Evolutionary conservation across 2,797 vertebrate species (phyloP).

Genomic region (Buceros bicornis): DNA sequence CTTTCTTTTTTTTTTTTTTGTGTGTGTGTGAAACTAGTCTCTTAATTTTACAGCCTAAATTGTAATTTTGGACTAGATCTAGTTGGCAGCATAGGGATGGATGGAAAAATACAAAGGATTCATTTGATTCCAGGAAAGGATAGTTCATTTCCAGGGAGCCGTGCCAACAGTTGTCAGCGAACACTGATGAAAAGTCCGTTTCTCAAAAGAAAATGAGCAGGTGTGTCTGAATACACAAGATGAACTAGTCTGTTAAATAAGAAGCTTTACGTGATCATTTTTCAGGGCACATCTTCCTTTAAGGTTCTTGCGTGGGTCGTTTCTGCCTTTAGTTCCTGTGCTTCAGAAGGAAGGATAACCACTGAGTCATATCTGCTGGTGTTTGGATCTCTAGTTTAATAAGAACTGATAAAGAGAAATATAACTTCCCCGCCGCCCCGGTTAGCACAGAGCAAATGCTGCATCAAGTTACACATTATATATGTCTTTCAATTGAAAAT

Average conservation of each 20-base stretch:
- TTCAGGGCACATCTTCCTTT: background rate
- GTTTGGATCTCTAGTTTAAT: background rate
- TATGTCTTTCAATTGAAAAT: background rate
- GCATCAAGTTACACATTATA: background rate
- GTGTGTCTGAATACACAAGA: background rate
- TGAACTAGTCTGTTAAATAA: background rate
- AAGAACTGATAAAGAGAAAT: background rate
- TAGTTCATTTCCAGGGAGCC: background rate
- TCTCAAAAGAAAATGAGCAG: background rate
- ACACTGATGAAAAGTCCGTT: background rate
- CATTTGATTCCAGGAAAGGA: background rate
- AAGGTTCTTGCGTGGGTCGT: background rate
- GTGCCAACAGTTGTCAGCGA: background rate
- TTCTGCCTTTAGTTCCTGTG: background rate
- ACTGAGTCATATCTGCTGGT: background rate
- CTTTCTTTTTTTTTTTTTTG: accelerated
- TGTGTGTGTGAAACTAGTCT: background rate
- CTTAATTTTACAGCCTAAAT: background rate
- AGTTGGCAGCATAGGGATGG: background rate
- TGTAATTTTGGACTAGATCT: background rate
- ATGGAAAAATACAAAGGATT: background rate
- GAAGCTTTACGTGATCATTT: background rate
- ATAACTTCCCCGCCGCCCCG: accelerated
- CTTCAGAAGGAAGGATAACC: background rate
- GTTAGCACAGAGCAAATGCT: background rate